A percentile compares a stretch with the other conserved stretches of the same genome.
These are phyloP conservation scores for Ceyx erithaca DNA, from an alignment of 2,797 vertebrate genomes.

Conservation along the genomic window DNA sequence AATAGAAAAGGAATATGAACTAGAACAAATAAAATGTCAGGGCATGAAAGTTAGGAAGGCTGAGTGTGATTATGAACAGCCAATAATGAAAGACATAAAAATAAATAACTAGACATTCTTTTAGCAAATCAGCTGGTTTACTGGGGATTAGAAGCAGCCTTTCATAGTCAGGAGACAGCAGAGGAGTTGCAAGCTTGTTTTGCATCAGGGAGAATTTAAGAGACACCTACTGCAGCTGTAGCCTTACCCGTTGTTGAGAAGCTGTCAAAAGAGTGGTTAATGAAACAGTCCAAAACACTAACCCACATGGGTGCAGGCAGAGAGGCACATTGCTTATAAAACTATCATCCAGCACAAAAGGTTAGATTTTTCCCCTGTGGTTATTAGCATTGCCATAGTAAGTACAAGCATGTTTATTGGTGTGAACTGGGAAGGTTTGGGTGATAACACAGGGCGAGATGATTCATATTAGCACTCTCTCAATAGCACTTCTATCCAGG, in stretches of 20 bases:
- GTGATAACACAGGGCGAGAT: neutral
- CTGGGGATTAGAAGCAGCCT: neutral
- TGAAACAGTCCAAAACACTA: slow-evolving; percentile 2
- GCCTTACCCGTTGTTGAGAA: neutral
- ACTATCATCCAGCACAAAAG: neutral
- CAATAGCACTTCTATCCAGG: neutral
- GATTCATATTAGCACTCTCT: neutral
- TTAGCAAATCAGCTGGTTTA: neutral
- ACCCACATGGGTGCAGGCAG: neutral
- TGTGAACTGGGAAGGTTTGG: slow-evolving; percentile 1
- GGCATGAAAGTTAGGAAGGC: neutral
- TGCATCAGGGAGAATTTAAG: neutral
- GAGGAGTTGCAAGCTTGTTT: neutral
- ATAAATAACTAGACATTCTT: slow-evolving; percentile 29
- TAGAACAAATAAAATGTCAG: slow-evolving; percentile 12
- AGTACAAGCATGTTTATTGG: neutral
- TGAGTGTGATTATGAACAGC: slow-evolving; percentile 30
- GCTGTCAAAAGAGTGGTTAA: neutral
- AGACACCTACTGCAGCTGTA: slow-evolving; percentile 20
- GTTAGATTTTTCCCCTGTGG: neutral
- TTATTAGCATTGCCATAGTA: neutral
- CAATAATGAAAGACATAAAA: slow-evolving; percentile 33
- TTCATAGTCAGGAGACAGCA: neutral
- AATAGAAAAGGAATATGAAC: neutral
- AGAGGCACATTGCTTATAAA: neutral